Evolutionary conservation across 2,113 vertebrate genomes (phyloP).

Genomic region (Odocoileus virginianus): DNA sequence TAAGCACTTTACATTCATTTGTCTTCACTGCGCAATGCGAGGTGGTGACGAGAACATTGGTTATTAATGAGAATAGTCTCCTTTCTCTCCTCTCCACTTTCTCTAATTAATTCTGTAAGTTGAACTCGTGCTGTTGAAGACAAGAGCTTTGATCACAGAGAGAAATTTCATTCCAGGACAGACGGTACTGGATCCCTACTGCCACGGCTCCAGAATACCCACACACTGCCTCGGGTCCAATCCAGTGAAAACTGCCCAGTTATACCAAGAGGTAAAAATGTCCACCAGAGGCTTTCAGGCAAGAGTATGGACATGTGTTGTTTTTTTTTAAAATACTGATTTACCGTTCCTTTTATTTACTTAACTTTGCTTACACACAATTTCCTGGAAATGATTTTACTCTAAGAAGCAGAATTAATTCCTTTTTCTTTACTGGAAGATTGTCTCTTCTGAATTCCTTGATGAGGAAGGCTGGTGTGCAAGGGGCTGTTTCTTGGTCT

Average conservation of each 20-base stretch:
- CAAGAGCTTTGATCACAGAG: background rate
- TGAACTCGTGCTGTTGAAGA: background rate
- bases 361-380: background rate
- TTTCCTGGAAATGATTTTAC: background rate
- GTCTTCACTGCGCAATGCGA: background rate
- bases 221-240: background rate
- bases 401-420: background rate
- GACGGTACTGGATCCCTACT: background rate
- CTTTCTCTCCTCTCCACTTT: background rate
- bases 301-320: accelerated
- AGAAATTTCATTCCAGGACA: background rate
- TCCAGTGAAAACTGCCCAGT: background rate
- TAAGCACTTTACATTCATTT: background rate
- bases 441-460: background rate
- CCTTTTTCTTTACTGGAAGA: background rate
- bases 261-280: background rate
- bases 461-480: background rate
- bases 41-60: background rate
- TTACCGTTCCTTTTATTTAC: background rate
- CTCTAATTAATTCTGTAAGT: conserved; percentile 11
- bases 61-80: background rate
- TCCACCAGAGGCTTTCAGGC: background rate
- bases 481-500: background rate
- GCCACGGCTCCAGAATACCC: background rate
- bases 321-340: background rate